Conservation (phyloP, 2,797 vertebrate species). For the Hemitrygon akajei region DNA sequence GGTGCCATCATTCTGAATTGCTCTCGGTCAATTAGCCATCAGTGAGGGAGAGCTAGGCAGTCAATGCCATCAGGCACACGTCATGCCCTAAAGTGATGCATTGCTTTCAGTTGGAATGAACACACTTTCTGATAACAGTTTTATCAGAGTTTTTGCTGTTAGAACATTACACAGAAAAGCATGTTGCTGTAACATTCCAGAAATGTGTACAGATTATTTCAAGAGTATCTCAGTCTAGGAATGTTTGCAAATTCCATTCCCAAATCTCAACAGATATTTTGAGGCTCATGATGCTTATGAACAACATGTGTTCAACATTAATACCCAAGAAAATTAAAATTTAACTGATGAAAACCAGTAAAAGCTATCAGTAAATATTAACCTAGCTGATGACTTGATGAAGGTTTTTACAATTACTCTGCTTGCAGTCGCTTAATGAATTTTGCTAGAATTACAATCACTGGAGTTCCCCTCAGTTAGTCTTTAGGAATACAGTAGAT, state of each 20-base stretch:
- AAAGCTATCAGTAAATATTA: slow-evolving; percentile 14
- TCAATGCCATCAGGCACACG: neutral
- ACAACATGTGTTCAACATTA: neutral
- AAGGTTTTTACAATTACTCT: neutral
- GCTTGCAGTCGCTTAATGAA: neutral
- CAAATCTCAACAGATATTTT: neutral
- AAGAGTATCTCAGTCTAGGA: slow-evolving; percentile 9
- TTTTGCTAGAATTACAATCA: neutral
- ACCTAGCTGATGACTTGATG: slow-evolving; percentile 9
- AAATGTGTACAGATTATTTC: slow-evolving; percentile 10
- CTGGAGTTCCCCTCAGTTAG: neutral
- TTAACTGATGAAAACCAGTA: neutral
- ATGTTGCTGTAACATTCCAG: neutral
- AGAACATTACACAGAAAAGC: neutral
- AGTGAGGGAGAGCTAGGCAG: neutral
- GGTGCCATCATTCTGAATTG: neutral
- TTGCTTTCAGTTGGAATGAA: neutral
- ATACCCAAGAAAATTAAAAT: neutral
- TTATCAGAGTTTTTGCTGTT: slow-evolving; percentile 7
- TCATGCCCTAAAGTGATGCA: neutral
- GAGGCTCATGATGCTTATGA: neutral
- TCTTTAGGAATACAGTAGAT: neutral
- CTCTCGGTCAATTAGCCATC: neutral
- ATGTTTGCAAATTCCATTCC: slow-evolving; percentile 20
- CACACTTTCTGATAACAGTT: slow-evolving; percentile 23